phyloP scores from a whole-genome alignment of 2,888 invertebrate species.

The Agapetus fuscipes region DNA sequence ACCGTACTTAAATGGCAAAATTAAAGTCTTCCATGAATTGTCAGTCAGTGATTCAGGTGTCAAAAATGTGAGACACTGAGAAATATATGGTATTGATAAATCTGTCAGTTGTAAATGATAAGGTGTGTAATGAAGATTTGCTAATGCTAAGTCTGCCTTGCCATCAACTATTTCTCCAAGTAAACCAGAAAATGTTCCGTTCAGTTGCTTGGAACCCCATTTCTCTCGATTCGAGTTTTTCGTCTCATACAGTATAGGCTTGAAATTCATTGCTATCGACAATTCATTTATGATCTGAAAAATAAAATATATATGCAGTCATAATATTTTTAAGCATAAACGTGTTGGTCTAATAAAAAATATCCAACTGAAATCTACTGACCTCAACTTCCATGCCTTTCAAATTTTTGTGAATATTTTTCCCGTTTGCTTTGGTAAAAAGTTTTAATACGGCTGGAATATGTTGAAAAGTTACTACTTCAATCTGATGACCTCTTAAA shows the following conservation, averaged over 20 bases:
- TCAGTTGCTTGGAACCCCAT: slow-evolving; percentile 57
- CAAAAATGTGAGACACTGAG: slow-evolving; percentile 74
- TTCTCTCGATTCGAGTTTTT: slow-evolving; percentile 48
- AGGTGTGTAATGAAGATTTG: slow-evolving; percentile 66
- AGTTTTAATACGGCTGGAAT: slow-evolving; percentile 50
- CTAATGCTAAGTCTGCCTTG: slow-evolving; percentile 62
- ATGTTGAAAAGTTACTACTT: slow-evolving; percentile 57
- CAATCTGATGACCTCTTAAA: slow-evolving; percentile 47
- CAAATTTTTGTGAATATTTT: slow-evolving; percentile 32
- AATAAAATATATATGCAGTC: slow-evolving; percentile 5
- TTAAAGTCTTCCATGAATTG: slow-evolving; percentile 76
- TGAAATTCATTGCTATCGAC: slow-evolving; percentile 61
- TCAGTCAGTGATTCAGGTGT: slow-evolving; percentile 73
- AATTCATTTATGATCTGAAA: slow-evolving; percentile 57
- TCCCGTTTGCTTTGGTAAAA: slow-evolving; percentile 33
- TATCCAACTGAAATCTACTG: slow-evolving; percentile 16
- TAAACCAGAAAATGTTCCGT: slow-evolving; percentile 61
- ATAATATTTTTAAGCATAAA: too few relatives aligned
- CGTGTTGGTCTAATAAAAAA: too few relatives aligned
- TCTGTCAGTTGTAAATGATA: slow-evolving; percentile 60
- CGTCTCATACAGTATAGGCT: slow-evolving; percentile 56
- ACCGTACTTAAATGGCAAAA: slow-evolving; percentile 70
- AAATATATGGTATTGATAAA: slow-evolving; percentile 67
- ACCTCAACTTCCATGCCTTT: slow-evolving; percentile 65
- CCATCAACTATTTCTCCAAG: slow-evolving; percentile 62